phyloP scores from a whole-genome alignment of 2,797 vertebrate genomes.

The Enteromius fasciolatus region DNA sequence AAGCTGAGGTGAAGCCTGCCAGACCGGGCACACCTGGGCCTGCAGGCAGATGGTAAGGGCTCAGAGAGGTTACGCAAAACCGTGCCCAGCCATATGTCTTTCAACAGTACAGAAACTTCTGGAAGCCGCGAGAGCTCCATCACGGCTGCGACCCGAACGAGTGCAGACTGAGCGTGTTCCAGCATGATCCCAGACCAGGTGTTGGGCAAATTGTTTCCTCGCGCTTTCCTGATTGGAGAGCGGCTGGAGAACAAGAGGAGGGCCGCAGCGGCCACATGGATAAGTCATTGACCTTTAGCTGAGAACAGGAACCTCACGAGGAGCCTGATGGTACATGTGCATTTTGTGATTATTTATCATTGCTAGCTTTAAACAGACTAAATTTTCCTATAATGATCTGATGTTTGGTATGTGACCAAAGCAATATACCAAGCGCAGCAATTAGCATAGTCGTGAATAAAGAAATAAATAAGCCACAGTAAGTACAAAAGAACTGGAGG shows the following conservation, averaged over 20 bases:
- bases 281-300: constrained; percentile 57
- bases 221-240: constrained; percentile 64
- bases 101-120: constrained; percentile 76
- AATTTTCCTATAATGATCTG: background rate
- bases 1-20: constrained; percentile 71
- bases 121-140: constrained; percentile 68
- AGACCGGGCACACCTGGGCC: constrained; percentile 77
- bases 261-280: constrained; percentile 39
- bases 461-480: too few relatives aligned
- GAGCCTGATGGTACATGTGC: constrained; percentile 25
- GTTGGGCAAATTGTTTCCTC: constrained; percentile 69
- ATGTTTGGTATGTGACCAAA: background rate
- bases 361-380: background rate
- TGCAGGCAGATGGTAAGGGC: constrained; percentile 81
- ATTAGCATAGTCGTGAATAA: too few relatives aligned
- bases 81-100: constrained; percentile 80
- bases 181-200: constrained; percentile 77
- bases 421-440: too few relatives aligned
- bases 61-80: constrained; percentile 78
- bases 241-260: constrained; percentile 63
- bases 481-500: too few relatives aligned
- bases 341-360: constrained; percentile 3
- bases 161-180: constrained; percentile 67
- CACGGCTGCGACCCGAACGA: constrained; percentile 66
- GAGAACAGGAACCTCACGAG: constrained; percentile 44